Evolutionary conservation across 2,797 vertebrate species (phyloP).

Genomic region (Sebastes alutus): DNA sequence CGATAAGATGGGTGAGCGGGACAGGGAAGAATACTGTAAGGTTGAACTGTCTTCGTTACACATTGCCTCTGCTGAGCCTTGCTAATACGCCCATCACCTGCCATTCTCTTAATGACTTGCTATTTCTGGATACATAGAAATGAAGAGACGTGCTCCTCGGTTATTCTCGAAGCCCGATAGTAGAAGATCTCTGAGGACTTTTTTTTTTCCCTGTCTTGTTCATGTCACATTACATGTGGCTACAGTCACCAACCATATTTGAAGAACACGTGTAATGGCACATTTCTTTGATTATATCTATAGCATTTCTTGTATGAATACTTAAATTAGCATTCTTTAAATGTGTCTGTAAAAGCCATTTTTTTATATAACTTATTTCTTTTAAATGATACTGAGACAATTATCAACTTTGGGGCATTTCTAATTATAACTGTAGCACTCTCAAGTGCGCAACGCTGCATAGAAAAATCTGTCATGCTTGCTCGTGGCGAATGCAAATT

Average conservation of each 20-base stretch:
- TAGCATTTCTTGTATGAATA: background rate
- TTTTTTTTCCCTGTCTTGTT: conserved; percentile 26
- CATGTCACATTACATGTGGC: conserved; percentile 36
- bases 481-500: conserved; percentile 50
- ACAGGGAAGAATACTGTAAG: conserved; percentile 51
- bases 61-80: conserved; percentile 63
- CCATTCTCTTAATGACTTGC: conserved; percentile 82
- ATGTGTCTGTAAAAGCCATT: background rate
- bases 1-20: conserved; percentile 40
- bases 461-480: conserved; percentile 33
- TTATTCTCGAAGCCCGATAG: conserved; percentile 56
- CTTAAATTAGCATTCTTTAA: background rate
- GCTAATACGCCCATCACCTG: conserved; percentile 81
- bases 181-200: conserved; percentile 61
- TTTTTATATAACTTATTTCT: conserved; percentile 12
- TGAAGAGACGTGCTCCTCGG: conserved; percentile 64
- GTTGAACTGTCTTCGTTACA: conserved; percentile 75
- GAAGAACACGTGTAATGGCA: background rate
- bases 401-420: conserved; percentile 26
- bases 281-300: background rate
- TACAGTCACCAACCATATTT: conserved; percentile 8
- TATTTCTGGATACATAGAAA: conserved; percentile 79
- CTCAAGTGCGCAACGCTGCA: conserved; percentile 24
- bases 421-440: conserved; percentile 44
- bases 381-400: conserved; percentile 24